phyloP scores from a whole-genome alignment of 35 echinoderm and acorn worm genomes.

The Acanthaster planci region DNA sequence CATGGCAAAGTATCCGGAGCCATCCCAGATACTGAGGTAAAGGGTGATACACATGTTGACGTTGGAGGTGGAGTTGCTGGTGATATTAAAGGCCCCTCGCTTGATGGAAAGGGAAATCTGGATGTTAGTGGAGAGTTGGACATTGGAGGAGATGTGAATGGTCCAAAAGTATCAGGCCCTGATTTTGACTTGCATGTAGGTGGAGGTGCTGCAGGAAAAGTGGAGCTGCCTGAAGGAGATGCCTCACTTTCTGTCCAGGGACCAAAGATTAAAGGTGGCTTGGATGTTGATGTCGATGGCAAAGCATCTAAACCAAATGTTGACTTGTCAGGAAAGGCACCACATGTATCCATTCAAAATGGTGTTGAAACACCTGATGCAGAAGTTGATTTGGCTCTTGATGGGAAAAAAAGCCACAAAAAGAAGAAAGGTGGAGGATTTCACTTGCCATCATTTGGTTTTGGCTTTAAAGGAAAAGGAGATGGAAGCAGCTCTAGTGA shows the following conservation, averaged over 20 bases:
- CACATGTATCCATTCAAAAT: no score
- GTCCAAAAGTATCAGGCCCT: constrained; percentile 4
- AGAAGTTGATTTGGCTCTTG: constrained; percentile 41
- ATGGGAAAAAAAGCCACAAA: constrained; percentile 56
- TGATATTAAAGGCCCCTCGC: background rate
- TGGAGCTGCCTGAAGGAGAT: constrained; percentile 14
- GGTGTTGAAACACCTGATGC: constrained; percentile 52
- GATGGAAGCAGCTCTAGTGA: constrained; percentile 19
- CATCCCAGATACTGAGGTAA: constrained; percentile 14
- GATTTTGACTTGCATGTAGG: constrained; percentile 7
- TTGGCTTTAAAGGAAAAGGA: constrained; percentile 22
- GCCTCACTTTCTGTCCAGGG: constrained; percentile 12
- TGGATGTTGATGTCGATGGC: constrained; percentile 13
- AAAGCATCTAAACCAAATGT: background rate
- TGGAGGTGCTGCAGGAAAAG: constrained; percentile 31
- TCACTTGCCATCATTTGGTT: constrained; percentile 48
- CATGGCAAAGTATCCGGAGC: background rate
- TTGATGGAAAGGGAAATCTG: constrained; percentile 23
- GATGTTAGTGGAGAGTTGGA: constrained; percentile 18
- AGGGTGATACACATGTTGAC: constrained; percentile 7
- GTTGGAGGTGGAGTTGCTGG: constrained; percentile 25
- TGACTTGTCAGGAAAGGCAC: constrained; percentile 18
- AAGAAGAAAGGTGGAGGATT: constrained; percentile 47
- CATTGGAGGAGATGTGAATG: background rate
- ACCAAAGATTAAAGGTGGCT: constrained; percentile 23